A percentile compares a stretch with the other conserved stretches of the same genome.
phyloP scores from a whole-genome alignment of 1,140 invertebrate species.

The Meloidogyne hapla region DNA sequence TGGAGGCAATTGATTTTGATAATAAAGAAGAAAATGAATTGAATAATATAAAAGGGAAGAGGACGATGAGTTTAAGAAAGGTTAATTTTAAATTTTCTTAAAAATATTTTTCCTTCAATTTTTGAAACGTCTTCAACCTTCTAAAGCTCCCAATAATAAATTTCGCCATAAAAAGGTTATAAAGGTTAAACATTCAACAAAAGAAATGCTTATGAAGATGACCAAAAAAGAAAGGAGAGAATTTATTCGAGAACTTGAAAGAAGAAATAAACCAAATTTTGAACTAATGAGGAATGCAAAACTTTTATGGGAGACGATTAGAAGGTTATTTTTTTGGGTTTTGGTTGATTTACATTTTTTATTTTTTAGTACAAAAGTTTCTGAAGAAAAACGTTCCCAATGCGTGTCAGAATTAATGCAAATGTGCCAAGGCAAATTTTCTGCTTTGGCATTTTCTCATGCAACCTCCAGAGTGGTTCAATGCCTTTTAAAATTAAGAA shows the following conservation, averaged over 20 bases:
- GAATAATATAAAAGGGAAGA: background rate
- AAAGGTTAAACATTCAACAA: conserved; percentile 46
- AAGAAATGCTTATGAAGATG: conserved; percentile 45
- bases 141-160: background rate
- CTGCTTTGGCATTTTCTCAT: conserved; percentile 77
- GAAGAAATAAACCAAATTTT: conserved; percentile 46
- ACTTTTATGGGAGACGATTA: conserved; percentile 46
- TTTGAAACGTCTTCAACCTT: background rate
- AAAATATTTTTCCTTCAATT: background rate
- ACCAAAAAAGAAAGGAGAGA: conserved; percentile 42
- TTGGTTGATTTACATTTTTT: background rate
- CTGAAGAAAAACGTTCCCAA: conserved; percentile 70
- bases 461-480: conserved; percentile 85
- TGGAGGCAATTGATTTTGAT: conserved; percentile 29
- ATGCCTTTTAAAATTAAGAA: conserved; percentile 73
- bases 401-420: conserved; percentile 74
- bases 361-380: conserved; percentile 56
- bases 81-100: background rate
- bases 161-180: conserved; percentile 21
- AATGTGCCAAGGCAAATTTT: conserved; percentile 73
- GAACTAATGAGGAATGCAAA: conserved; percentile 37
- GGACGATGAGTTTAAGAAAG: background rate
- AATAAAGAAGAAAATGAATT: background rate
- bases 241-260: conserved; percentile 43
- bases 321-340: conserved; percentile 35